Percentiles rank a stretch among this genome's conserved stretches.
These are phyloP conservation scores for Micronisus gabar DNA, from an alignment of 2,113 vertebrate genomes.

Conservation along the genomic window DNA sequence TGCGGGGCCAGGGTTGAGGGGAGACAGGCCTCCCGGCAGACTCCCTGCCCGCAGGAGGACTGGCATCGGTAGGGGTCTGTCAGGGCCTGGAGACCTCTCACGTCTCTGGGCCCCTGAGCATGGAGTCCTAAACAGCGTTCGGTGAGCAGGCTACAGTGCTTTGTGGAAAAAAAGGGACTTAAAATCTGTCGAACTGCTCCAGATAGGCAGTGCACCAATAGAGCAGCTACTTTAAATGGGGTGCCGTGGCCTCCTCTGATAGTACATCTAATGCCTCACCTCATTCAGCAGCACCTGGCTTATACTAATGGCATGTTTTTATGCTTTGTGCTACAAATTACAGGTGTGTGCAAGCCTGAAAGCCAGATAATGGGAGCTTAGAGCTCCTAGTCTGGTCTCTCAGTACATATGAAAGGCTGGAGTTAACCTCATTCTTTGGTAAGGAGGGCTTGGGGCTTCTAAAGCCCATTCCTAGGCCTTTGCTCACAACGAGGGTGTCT, in stretches of 20 bases:
- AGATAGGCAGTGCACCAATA: rapidly evolving
- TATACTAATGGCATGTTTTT: rapidly evolving
- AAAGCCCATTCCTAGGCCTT: neutral
- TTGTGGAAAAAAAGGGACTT: no score
- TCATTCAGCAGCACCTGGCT: neutral
- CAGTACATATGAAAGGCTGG: neutral
- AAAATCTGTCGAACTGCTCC: neutral
- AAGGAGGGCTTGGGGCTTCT: neutral
- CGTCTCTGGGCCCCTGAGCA: neutral
- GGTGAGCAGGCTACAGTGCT: neutral
- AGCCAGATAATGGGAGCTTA: rapidly evolving
- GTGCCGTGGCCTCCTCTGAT: rapidly evolving
- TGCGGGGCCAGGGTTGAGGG: rapidly evolving
- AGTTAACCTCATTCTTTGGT: rapidly evolving
- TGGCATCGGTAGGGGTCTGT: neutral
- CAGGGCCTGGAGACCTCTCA: no score
- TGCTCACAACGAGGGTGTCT: rapidly evolving
- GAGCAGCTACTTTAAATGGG: neutral
- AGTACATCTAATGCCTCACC: neutral
- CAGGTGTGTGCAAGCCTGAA: neutral
- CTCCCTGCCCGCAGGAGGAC: neutral
- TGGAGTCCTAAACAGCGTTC: neutral
- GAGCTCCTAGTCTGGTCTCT: rapidly evolving
- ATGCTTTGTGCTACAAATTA: neutral
- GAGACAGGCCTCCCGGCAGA: neutral